Base-by-base conservation (phyloP, 2,888 invertebrate species). In the Ligdia adustata region DNA sequence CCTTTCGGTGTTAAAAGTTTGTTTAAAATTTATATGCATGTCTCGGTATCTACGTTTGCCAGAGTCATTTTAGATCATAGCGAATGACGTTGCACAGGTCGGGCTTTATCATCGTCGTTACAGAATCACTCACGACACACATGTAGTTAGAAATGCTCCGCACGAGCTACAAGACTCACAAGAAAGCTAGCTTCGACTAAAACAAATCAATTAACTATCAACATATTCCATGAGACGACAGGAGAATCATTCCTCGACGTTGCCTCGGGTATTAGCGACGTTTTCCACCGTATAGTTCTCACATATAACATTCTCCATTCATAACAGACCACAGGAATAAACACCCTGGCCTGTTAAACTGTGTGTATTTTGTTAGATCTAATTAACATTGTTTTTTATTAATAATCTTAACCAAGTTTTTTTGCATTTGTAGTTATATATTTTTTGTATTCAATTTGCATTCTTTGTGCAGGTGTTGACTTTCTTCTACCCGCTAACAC, bases 391-490 rank as follows among this genome's bases (percentile, higher is more conserved):
- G 71, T 73, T 79, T 79, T 74, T 66, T 63, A 82, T 80, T 79
- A 83, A 79, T 76, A 65, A 72, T 63, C 64, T 75, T 81, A 83
- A 81, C 79, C 46, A 47, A 62, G 74, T 78, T 78, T 80, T 84
- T 82, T 82, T 85, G 88, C 89, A 88, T 87, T 80, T 80, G 87
- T 89, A 88, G 88, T 87, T 81, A 84, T 87, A 71, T 70, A 70
- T 72, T n/a, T n/a, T n/a, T 76, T 82, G 79, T 87, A 82, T 82
- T 78, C 75, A 85, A 83, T 74, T 75, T 79, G 89, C 89, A 88
- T 90, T 88, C 74, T 88, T 87, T 89, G 89, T 89, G 84, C 87
- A 89, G 87, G 87, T 89, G 81, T 89, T 88, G 81, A 83, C 75
- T 85, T 88, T 86, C 84, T 82, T 79, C 88, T 83, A 82, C 81